A percentile compares a stretch with the other conserved stretches of the same genome.
Evolutionary conservation across 2,113 vertebrate species (phyloP).

Genomic region (Prunella himalayana): DNA sequence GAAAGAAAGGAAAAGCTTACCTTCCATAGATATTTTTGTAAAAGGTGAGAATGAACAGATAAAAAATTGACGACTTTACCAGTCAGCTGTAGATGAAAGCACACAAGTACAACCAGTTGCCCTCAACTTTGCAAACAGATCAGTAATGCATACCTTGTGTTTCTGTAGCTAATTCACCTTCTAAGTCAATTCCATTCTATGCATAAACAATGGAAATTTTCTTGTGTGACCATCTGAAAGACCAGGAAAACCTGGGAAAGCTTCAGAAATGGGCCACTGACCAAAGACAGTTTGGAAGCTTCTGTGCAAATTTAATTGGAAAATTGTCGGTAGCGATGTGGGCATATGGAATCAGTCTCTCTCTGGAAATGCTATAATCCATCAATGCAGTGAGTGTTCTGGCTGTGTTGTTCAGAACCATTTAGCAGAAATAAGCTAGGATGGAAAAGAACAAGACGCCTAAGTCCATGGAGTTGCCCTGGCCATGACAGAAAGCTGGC

Average conservation of each 20-base stretch:
- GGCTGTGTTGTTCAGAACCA: not conserved
- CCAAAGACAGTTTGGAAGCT: not conserved
- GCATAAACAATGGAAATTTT: not conserved
- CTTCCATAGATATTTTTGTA: not conserved
- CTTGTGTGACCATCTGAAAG: not conserved
- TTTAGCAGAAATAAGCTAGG: not conserved
- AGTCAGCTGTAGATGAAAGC: not conserved
- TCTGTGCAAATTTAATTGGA: not conserved
- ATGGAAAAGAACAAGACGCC: not conserved
- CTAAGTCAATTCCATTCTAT: not conserved
- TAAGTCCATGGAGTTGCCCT: not conserved
- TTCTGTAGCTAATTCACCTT: not conserved
- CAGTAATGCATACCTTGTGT: not conserved
- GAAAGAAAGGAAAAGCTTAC: not conserved
- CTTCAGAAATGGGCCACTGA: not conserved
- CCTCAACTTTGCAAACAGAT: not conserved
- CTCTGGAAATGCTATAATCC: not conserved
- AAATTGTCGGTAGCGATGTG: not conserved
- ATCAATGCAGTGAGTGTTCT: not conserved
- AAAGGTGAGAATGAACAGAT: not conserved
- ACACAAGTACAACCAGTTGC: not conserved
- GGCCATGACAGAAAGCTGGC: not conserved
- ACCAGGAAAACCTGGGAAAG: not conserved
- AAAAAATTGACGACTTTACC: not conserved
- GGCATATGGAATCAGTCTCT: not conserved